phyloP scores from a whole-genome alignment of 2,888 invertebrate species.

The Romanomermis culicivorax region DNA sequence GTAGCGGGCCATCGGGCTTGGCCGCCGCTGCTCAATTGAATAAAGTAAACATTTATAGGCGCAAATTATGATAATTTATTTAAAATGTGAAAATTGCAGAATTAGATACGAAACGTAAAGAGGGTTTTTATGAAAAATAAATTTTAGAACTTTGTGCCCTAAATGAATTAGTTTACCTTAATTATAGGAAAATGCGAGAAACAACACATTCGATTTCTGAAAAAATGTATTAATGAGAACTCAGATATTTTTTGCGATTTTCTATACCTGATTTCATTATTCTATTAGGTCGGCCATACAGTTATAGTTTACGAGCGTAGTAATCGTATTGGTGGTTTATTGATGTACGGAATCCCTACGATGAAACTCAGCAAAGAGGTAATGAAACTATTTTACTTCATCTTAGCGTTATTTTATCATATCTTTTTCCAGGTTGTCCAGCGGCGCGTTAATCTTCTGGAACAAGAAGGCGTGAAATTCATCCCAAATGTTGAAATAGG shows the following conservation, averaged over 20 bases:
- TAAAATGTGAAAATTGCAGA: no score
- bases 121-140: no score
- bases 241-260: background rate
- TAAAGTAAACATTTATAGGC: slow-evolving; percentile 36
- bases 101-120: no score
- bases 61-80: slow-evolving; percentile 6
- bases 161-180: no score
- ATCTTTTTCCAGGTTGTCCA: slow-evolving; percentile 41
- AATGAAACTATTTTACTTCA: no score
- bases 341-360: slow-evolving; percentile 93
- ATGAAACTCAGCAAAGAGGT: slow-evolving; percentile 92
- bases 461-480: slow-evolving; percentile 70
- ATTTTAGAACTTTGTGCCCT: no score
- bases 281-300: slow-evolving; percentile 56
- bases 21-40: slow-evolving; percentile 89
- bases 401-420: no score
- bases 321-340: slow-evolving; percentile 73
- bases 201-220: no score
- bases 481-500: slow-evolving; percentile 74
- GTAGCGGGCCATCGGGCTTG: slow-evolving; percentile 73
- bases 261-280: background rate
- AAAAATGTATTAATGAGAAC: no score
- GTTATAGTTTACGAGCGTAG: slow-evolving; percentile 92
- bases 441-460: slow-evolving; percentile 59
- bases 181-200: no score